Base-by-base conservation (phyloP, 2,797 vertebrate genomes). In the Euthynnus affinis region DNA sequence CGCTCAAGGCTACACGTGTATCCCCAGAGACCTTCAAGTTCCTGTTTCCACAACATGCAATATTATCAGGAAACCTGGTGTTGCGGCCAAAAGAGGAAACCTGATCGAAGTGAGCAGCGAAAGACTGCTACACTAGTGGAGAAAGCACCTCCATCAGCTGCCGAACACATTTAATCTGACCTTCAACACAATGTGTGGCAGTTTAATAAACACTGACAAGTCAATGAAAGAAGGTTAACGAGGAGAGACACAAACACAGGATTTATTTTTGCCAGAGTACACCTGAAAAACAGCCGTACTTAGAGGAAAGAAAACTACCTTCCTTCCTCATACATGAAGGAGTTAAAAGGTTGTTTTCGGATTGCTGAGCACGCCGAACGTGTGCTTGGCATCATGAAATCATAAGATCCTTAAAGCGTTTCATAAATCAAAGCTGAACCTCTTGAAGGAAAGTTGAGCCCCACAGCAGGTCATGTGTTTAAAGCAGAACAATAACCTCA, bases 1-100 rank as follows among this genome's bases (percentile, higher is more conserved):
- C 17, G 64, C 87, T 91, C 82, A 92, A 89, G 87, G 92, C 87
- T 84, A 82, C 88, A 85, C 57, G 77, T 75, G 76, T 44, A 76
- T 82, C 88, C 87, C 89, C 51, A 59, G 83, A 90, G 87, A 89
- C 83, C 79, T 80, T 78, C 58, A 42, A 83, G 66, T 91, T 94
- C 91, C 92, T 91, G 83, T 94, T 93, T 92, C 88, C 90, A 92
- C 88, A 90, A 92, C 90, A 91, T 49, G 80, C 78, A 86, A 86
- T 84, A 86, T 85, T 88, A 90, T 91, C 88, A 92, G 91, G 92
- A 93, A 89, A 89, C 81, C 69, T 88, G 72, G 77, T 78, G 58
- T 69, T 59, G 84, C 7, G 15, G 88, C 89, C 83, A 79, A 82
- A 90, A 87, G 90, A 89, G 90, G 90, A 92, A 91, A 90, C 82